Conservation (phyloP, 92 coral and sea anemone genomes). For the Meandrina meandrites region DNA sequence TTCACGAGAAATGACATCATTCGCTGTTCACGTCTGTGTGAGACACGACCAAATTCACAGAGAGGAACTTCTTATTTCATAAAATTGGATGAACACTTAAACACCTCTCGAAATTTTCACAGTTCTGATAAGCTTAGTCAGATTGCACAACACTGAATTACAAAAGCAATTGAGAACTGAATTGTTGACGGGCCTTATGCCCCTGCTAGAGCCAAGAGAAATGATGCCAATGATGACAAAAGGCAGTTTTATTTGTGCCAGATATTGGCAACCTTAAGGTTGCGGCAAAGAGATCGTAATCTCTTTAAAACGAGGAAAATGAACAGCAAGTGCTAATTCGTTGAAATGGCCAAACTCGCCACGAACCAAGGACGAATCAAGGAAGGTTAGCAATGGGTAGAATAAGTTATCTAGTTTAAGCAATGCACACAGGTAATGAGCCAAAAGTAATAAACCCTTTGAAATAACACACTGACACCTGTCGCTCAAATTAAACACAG, state of each 20-base stretch:
- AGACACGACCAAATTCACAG: background rate
- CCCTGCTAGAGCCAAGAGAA: too few relatives aligned
- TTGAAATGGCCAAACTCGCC: too few relatives aligned
- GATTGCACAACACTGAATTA: background rate
- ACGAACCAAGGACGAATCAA: background rate
- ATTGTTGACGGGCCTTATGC: too few relatives aligned
- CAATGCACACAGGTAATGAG: background rate
- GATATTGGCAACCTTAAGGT: background rate
- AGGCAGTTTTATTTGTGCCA: too few relatives aligned
- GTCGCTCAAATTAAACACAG: constrained; percentile 11
- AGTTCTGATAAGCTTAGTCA: background rate
- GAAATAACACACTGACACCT: background rate
- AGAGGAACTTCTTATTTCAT: constrained; percentile 4
- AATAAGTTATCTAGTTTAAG: background rate
- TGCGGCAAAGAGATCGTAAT: background rate
- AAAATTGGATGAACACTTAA: background rate
- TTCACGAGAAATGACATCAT: background rate
- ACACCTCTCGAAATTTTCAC: background rate
- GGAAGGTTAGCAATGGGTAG: background rate
- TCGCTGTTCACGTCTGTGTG: background rate
- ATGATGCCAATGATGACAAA: too few relatives aligned
- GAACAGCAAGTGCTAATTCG: background rate
- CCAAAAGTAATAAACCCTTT: background rate
- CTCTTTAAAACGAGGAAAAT: background rate
- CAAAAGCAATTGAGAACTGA: too few relatives aligned